Conservation (phyloP, 2,797 vertebrate species). For the Pseudochromis fuscus region DNA sequence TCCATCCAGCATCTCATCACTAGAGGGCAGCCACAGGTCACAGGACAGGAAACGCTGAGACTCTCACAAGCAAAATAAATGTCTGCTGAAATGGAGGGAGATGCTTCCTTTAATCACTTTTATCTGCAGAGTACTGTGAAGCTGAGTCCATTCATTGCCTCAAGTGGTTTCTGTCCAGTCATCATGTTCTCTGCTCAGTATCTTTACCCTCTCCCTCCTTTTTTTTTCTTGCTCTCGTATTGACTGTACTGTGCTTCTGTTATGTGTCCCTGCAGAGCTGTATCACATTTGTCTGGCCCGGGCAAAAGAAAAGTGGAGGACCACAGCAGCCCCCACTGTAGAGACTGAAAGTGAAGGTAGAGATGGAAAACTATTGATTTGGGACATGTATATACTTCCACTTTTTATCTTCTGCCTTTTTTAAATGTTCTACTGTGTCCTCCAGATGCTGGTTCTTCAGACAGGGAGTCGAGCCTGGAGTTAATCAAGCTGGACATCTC, state of each 20-base stretch:
- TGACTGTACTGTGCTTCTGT: constrained; percentile 13
- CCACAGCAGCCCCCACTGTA: constrained; percentile 77
- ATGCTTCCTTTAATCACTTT: constrained; percentile 17
- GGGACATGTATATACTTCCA: neutral
- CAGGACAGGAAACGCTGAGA: neutral
- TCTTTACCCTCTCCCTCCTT: neutral
- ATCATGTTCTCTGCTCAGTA: neutral
- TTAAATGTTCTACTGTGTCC: neutral
- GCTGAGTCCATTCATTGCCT: constrained; percentile 1
- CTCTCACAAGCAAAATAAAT: neutral
- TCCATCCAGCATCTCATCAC: constrained; percentile 31
- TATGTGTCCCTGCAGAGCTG: constrained; percentile 85
- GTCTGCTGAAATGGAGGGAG: constrained; percentile 1
- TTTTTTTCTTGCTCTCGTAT: constrained; percentile 2
- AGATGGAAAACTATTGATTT: neutral
- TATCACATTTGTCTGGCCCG: constrained; percentile 93
- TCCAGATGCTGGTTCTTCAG: constrained; percentile 88
- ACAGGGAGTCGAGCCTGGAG: constrained; percentile 95
- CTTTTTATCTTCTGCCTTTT: neutral
- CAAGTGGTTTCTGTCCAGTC: constrained; percentile 11
- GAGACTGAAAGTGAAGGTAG: constrained; percentile 89
- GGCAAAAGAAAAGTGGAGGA: constrained; percentile 93
- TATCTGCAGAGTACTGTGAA: constrained; percentile 2
- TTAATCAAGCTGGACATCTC: constrained; percentile 98
- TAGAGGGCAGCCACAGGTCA: constrained; percentile 56